phyloP scores from a whole-genome alignment of 2,888 invertebrate genomes.

The Margaritifera margaritifera region DNA sequence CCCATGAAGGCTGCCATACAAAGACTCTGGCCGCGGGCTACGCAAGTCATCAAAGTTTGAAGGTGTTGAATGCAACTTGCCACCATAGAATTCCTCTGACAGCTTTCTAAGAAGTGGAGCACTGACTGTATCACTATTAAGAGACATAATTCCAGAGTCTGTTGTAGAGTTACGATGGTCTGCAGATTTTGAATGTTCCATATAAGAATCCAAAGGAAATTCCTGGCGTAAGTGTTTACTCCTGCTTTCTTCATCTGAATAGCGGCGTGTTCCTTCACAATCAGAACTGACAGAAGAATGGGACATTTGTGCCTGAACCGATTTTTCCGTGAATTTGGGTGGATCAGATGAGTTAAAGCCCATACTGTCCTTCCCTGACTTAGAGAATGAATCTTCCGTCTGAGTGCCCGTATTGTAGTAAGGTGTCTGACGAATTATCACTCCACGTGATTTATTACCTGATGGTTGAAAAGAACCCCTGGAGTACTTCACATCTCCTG shows the following conservation, averaged over 20 bases:
- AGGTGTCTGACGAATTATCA: conserved; percentile 60
- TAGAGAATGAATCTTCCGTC: conserved; percentile 48
- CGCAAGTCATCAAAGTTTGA: conserved; percentile 49
- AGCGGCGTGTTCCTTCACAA: not conserved
- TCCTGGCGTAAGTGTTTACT: not conserved
- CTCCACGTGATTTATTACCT: conserved; percentile 27
- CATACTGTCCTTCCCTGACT: conserved; percentile 12
- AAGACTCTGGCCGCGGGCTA: conserved; percentile 41
- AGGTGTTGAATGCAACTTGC: conserved; percentile 42
- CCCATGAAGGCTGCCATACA: conserved; percentile 51
- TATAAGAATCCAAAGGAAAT: not conserved
- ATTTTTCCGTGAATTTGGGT: conserved; percentile 39
- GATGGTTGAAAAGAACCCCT: conserved; percentile 18
- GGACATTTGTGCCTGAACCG: conserved; percentile 32
- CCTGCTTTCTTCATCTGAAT: not conserved
- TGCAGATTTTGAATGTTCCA: too few species aligned
- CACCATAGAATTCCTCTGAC: conserved; percentile 63
- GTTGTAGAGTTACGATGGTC: too few species aligned
- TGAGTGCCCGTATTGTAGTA: conserved; percentile 69
- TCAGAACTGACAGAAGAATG: conserved; percentile 22
- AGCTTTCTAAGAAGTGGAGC: conserved; percentile 65
- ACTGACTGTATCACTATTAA: conserved; percentile 35
- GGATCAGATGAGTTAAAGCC: conserved; percentile 30
- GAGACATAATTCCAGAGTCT: conserved; percentile 25
- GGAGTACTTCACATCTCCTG: conserved; percentile 12